phyloP scores from a whole-genome alignment of 2,113 vertebrate species.

The Pelodiscus sinensis region DNA sequence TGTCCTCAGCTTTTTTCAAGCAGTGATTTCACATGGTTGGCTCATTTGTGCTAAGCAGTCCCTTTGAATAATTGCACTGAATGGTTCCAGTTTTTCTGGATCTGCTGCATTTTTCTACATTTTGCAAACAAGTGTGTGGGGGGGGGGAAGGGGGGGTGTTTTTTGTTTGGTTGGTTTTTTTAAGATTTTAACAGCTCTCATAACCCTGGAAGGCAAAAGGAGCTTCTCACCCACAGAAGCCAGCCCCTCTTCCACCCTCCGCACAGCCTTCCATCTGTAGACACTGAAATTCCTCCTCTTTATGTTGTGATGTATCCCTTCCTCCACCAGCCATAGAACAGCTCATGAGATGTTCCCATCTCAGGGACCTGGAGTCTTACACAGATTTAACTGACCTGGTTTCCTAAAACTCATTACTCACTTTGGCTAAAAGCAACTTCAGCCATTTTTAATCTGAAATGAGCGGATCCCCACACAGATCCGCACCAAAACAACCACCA shows the following conservation, averaged over 20 bases:
- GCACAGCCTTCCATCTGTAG: not conserved
- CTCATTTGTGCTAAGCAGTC: conserved; percentile 2
- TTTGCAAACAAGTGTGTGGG: conserved; percentile 54
- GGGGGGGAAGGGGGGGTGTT: no score
- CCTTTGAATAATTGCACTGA: conserved; percentile 61
- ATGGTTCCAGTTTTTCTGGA: conserved; percentile 83
- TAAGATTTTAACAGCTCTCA: not conserved
- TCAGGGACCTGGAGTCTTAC: fast-evolving
- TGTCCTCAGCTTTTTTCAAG: not conserved
- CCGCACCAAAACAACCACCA: fast-evolving
- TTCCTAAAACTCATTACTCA: not conserved
- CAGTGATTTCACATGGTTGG: not conserved
- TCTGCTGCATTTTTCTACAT: conserved; percentile 76
- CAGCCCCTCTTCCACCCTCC: not conserved
- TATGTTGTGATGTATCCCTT: not conserved
- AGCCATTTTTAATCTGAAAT: not conserved
- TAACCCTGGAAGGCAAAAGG: not conserved
- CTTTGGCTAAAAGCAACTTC: not conserved
- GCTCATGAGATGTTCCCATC: not conserved
- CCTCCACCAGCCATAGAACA: not conserved
- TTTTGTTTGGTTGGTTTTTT: no score
- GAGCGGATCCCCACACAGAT: not conserved
- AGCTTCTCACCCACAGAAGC: not conserved
- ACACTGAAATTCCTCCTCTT: not conserved
- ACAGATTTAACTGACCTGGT: not conserved